phyloP scores from a whole-genome alignment of 2,888 invertebrate genomes.

The Tetranychus truncatus region DNA sequence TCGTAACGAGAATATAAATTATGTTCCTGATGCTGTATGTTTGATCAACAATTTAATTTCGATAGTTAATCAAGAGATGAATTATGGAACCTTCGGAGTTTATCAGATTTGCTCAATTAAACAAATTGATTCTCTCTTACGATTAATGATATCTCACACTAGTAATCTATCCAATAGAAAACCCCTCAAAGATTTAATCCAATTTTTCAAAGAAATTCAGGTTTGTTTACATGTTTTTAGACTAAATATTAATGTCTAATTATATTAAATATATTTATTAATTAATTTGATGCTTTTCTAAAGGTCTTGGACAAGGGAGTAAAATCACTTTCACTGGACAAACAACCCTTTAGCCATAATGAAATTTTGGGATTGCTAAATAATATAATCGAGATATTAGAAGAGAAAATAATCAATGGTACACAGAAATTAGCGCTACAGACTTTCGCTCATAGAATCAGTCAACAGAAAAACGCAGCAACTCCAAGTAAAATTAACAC shows the following conservation, averaged over 20 bases:
- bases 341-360: neutral
- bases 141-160: neutral
- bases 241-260: too few relatives aligned
- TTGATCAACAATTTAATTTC: neutral
- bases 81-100: neutral
- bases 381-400: neutral
- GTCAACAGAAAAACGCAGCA: neutral
- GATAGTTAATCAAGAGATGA: neutral
- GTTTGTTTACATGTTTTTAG: neutral
- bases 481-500: too few relatives aligned
- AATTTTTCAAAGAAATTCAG: neutral
- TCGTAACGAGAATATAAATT: neutral
- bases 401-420: neutral
- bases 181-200: neutral
- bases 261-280: too few relatives aligned
- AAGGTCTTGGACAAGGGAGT: neutral
- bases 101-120: neutral
- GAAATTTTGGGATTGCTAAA: neutral
- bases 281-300: neutral
- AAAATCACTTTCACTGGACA: neutral
- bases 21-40: neutral
- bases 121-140: neutral
- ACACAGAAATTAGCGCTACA: neutral
- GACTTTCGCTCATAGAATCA: neutral
- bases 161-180: neutral